A percentile compares a stretch with the other conserved stretches of the same genome.
Evolutionary conservation across 2,113 vertebrate genomes (phyloP).

Genomic region (Oncorhynchus nerka): DNA sequence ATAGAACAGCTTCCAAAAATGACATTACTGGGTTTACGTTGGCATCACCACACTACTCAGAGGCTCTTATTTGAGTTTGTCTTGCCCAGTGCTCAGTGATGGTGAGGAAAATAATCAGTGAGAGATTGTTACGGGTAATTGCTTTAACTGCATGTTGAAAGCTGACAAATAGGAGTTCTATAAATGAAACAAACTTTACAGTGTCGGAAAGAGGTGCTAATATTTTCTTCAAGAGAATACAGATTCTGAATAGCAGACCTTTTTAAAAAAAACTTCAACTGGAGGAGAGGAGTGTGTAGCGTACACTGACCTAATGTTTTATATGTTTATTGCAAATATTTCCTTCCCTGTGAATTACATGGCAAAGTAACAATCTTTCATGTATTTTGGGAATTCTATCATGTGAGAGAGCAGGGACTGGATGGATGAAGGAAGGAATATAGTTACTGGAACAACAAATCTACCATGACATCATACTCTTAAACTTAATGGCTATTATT

Average conservation of each 20-base stretch:
- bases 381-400: constrained; percentile 38
- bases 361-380: background rate
- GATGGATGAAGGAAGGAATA: constrained; percentile 47
- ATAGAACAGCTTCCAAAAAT: constrained; percentile 44
- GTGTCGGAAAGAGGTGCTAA: background rate
- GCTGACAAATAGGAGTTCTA: constrained; percentile 11
- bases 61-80: constrained; percentile 13
- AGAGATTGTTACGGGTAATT: constrained; percentile 36
- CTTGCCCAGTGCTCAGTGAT: constrained; percentile 18
- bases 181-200: constrained; percentile 24
- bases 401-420: constrained; percentile 45
- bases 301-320: background rate
- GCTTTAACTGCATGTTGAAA: constrained; percentile 44
- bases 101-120: constrained; percentile 18
- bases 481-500: constrained; percentile 70
- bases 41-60: constrained; percentile 20
- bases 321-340: constrained; percentile 36
- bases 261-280: too few relatives aligned
- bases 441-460: constrained; percentile 67
- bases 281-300: too few relatives aligned
- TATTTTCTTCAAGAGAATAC: background rate
- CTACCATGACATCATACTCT: constrained; percentile 63
- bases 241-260: background rate
- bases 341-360: constrained; percentile 14
- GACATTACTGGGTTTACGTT: constrained; percentile 35